Evolutionary conservation across 2,113 vertebrate species (phyloP), one percentile per base, ranked within the genome.

Genomic region (Colaptes auratus): DNA sequence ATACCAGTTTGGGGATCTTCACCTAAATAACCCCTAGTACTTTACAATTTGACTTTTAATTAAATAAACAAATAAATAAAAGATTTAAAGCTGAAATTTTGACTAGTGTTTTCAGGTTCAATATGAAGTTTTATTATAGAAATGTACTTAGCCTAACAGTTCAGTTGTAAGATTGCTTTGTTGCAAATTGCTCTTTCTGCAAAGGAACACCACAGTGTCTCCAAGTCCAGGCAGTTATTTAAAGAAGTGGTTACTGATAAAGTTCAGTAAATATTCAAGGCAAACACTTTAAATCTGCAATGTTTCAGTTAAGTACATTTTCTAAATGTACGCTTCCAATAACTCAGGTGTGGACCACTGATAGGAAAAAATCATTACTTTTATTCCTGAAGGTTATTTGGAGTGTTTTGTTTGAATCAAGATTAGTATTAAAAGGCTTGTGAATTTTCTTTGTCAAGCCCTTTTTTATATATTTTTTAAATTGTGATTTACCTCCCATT

Each of bases 251-350:
- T 82, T 84, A 44, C 35, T 86, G 36, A 39, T 86, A 53, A 6
- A 36, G 17, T 76, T 90, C 55, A 76, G 67, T 56, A 93, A 88
- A 92, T 91, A 91, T 64, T 91, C 67, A 94, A 75, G 39, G 9
- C 52, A 82, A 92, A 60, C 2, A 33, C 17, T 76, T 88, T 56
- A 80, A 82, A 48, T 66, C 35, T 86, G 6, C 23, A 61, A 11
- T 86, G 55, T 63, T 92, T 90, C 42, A 39, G 5, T 50, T 63
- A 46, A 75, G 19, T 48, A 48, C n/a, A 77, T 86, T 88, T 82
- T 94, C 55, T 60, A 24, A 33, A 72, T 46, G 7, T 83, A 74
- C 9, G 2, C 4, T 86, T 85, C 9, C 27, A 77, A 3, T 66
- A 86, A 59, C 56, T 63, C 36, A 46, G 16, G 14, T 3, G 23